Base-by-base conservation (phyloP, 1,140 invertebrate species). In the Drosophila teissieri region DNA sequence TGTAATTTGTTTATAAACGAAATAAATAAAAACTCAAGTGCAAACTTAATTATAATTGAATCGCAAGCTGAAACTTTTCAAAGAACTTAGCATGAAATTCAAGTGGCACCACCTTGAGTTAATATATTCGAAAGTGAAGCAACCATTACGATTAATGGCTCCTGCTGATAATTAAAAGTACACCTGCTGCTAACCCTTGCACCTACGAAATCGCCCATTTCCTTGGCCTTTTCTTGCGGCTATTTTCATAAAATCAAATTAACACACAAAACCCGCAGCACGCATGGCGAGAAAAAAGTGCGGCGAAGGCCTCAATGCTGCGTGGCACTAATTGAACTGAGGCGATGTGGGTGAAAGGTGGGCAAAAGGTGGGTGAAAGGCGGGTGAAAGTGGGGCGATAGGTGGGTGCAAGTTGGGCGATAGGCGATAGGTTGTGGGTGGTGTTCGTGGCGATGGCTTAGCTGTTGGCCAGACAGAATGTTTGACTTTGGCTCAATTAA, bases 191-290 rank as follows among this genome's bases (percentile, higher is more conserved):
- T 49, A 49, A 49, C 14, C 48, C 24, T 37, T 27, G 15, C 8
- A 24, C 8, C 6, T 31, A 27, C 11, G 2, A 31, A 31, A 57
- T 31, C 62, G 6, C 39, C n/a, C 15, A 42, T 48, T 39, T 49
- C n/a, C 44, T 40, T 39, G 12, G 34, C 44, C 24, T 40, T 65
- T 62, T 42, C 60, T 42, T 55, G 53, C 14, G 51, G 56, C 36
- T 72, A 72, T 72, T 72, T 78, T 51, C 65, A 78, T 78, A 64
- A 78, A 78, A 78, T 78, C 75, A 78, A 78, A 78, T 78, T 78
- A 78, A 78, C 58, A 62, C 75, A 78, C 53, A 63, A 64, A 57
- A 64, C 39, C 39, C 54, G 48, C 42, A 45, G 67, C 63, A 70
- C 64, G 67, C 67, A 64, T 54, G 42, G 46, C 3, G 14, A 1